A percentile compares a stretch with the other conserved stretches of the same genome.
phyloP scores from a whole-genome alignment of 2,113 vertebrate genomes.

The Hypocryptadius cinnamomeus region DNA sequence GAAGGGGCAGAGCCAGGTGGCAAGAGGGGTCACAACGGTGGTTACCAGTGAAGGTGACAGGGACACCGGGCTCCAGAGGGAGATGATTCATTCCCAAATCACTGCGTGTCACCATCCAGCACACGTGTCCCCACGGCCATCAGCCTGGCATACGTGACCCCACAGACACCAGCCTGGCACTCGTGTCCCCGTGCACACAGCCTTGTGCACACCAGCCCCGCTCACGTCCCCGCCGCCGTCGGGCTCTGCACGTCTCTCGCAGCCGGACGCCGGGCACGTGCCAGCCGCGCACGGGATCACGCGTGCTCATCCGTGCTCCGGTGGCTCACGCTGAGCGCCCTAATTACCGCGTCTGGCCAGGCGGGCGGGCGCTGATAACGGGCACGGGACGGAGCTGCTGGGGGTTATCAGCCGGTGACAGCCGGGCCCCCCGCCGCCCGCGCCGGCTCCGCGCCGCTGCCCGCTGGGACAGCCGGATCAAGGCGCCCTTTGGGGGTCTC shows the following conservation, averaged over 20 bases:
- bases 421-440: constrained; percentile 6
- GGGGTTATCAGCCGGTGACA: constrained; percentile 32
- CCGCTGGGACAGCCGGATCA: background rate
- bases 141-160: rapidly evolving
- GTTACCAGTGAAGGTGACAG: background rate
- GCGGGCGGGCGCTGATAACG: constrained; percentile 29
- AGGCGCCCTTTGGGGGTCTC: background rate
- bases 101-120: rapidly evolving
- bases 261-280: background rate
- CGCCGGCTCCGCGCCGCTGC: background rate
- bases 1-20: background rate
- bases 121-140: rapidly evolving
- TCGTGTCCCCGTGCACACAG: rapidly evolving
- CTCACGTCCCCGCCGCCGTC: background rate
- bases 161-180: background rate
- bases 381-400: background rate
- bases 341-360: constrained; percentile 37
- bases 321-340: constrained; percentile 40
- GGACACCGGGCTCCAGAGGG: rapidly evolving
- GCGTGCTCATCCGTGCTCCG: constrained; percentile 4
- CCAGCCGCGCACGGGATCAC: background rate
- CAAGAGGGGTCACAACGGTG: background rate
- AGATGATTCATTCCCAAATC: background rate
- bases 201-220: rapidly evolving
- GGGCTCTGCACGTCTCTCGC: background rate